phyloP scores from a whole-genome alignment of 2,113 vertebrate genomes.

The Lepidiolamprologus cunningtoni region DNA sequence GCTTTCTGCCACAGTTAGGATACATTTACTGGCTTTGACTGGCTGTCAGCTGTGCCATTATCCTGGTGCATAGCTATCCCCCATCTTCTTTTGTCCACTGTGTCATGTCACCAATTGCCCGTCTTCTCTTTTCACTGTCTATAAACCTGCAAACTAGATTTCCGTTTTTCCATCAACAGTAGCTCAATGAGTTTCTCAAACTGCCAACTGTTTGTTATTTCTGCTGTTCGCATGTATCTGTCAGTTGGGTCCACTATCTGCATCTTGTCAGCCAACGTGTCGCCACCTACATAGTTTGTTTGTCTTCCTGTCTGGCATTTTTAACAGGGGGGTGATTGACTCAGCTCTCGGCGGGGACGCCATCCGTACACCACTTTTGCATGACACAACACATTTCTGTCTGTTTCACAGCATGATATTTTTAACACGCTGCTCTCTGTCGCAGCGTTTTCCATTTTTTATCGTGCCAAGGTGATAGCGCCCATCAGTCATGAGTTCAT shows the following conservation, averaged over 20 bases:
- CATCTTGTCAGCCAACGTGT: background rate
- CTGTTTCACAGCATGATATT: constrained; percentile 4
- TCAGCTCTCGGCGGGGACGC: background rate
- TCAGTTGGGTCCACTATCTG: background rate
- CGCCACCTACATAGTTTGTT: constrained; percentile 19
- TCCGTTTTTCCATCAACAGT: background rate
- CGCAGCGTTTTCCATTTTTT: background rate
- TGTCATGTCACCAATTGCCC: background rate
- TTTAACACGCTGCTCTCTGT: constrained; percentile 3
- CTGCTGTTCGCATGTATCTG: background rate
- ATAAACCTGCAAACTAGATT: background rate
- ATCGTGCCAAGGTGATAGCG: background rate
- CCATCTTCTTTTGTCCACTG: background rate
- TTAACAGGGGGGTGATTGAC: constrained; percentile 36
- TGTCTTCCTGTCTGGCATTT: constrained; percentile 31
- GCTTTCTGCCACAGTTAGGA: background rate
- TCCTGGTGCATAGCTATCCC: background rate
- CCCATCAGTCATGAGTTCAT: constrained; percentile 21
- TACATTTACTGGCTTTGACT: background rate
- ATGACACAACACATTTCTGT: constrained; percentile 32
- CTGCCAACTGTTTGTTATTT: background rate
- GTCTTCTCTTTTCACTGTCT: background rate
- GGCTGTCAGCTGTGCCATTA: background rate
- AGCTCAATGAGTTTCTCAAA: background rate
- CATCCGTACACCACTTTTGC: background rate